Base-by-base conservation (phyloP, 2,113 vertebrate genomes). In the Symphodus melops region DNA sequence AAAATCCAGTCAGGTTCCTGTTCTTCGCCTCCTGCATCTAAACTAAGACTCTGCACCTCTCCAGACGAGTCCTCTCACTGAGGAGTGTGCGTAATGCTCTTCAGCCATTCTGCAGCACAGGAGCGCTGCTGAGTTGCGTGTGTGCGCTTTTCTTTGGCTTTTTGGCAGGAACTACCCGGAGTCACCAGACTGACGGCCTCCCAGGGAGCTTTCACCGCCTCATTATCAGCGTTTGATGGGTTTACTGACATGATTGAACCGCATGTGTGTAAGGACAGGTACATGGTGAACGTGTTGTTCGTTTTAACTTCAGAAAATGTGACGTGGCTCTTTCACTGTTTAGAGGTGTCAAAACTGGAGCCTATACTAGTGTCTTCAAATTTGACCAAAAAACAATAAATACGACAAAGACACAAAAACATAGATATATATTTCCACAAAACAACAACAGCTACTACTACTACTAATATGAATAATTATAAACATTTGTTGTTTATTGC, bases 81-180 rank as follows among this genome's bases (percentile, higher is more conserved):
- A 51, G 72, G 68, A 61, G 60, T 36, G 60, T 36, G 61, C 2
- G 61, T 37, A n/a, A 23, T 28, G 17, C 1, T n/a, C 58, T 3
- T 56, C 82, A 12, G 68, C 51, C 85, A 79, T 83, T 68, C 74
- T 59, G n/a, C 71, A 33, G 82, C 88, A 87, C 81, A 81, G 80
- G 85, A 85, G 82, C 89, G 73, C 86, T 48, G 54, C 70, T 44
- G 41, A 59, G 53, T 9, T 78, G 87, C 58, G 65, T 55, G 85
- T 58, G 70, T 60, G 70, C 33, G 83, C 84, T 19, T 23, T 25
- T 60, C 60, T 71, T 41, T 54, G 49, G 61, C 36, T 57, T 46
- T 46, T 46, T 61, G 51, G 9, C 55, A 20, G 41, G 62, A 60
- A 55, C 12, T 9, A 4, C 62, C 16, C 8, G 19, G 70, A 76